Conservation (phyloP, 2,797 vertebrate species). For the Danionella dracula region DNA sequence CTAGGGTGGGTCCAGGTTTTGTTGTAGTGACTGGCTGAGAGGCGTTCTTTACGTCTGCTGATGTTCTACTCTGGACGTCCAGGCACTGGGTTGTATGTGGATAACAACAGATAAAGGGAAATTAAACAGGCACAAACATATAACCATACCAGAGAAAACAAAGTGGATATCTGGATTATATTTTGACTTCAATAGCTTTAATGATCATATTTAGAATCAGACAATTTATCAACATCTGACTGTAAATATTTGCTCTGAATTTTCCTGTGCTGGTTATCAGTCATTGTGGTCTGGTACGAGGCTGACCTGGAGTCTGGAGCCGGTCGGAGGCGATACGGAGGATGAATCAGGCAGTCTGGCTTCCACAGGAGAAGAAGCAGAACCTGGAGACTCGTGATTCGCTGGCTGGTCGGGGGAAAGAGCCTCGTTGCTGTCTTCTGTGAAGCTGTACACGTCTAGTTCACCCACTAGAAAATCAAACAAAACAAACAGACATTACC, state of each 20-base stretch:
- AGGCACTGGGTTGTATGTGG: constrained; percentile 65
- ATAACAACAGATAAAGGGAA: constrained; percentile 69
- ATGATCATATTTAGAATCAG: background rate
- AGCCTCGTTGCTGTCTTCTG: constrained; percentile 88
- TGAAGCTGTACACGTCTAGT: constrained; percentile 82
- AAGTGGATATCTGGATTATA: background rate
- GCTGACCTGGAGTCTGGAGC: constrained; percentile 74
- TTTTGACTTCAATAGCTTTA: background rate
- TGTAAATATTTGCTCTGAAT: background rate
- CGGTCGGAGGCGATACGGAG: constrained; percentile 59
- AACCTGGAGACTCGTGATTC: constrained; percentile 81
- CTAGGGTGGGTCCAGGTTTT: constrained; percentile 74
- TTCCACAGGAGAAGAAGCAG: constrained; percentile 75
- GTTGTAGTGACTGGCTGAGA: constrained; percentile 54
- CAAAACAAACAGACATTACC: background rate
- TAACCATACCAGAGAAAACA: no score
- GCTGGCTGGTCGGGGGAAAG: constrained; percentile 79
- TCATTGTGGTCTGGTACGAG: background rate
- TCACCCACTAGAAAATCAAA: constrained; percentile 60
- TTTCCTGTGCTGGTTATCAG: background rate
- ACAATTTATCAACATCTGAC: background rate
- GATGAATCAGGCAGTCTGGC: constrained; percentile 67
- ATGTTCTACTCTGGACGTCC: constrained; percentile 71
- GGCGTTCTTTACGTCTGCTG: constrained; percentile 52
- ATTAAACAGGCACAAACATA: constrained; percentile 12